Base-by-base conservation (phyloP, 2,888 invertebrate species). In the Agriopis aurantiaria region DNA sequence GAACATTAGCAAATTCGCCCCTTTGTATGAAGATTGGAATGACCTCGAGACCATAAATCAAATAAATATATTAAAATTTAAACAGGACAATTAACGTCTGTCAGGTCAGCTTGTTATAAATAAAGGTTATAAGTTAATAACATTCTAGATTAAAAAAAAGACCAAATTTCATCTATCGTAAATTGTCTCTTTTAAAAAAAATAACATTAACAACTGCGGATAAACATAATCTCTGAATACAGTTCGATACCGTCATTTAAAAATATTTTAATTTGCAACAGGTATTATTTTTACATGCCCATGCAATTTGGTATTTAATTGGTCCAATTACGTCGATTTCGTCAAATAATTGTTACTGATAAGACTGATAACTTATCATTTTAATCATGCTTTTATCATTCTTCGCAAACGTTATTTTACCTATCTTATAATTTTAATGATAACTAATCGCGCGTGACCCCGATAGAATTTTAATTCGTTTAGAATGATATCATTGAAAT, bases 401-500 rank as follows among this genome's bases (percentile, higher is more conserved):
- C 12, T 51, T 11, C 3, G 23, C 46, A 49, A 55, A 51, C 43
- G 51, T 43, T 23, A 59, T 11, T 12, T 23, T 57, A 48, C 10
- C 53, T 57, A 71, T 71, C 66, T 68, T 57, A 69, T 65, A 62
- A 53, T 49, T 62, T n/a, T 41, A 49, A 57, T 23, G 65, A 65
- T 65, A 10, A 49, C 10, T 51, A 46, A 63, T 69, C 46, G n/a
- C 40, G 12, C 9, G 14, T 64, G 64, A 67, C 67, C 65, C 61
- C 57, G 64, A 69, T 69, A 69, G 8, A 58, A 63, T 65, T 55
- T 65, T 62, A 68, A 63, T 73, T 14, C 60, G 8, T 64, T 63
- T 55, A 23, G 41, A 65, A 67, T 55, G 43, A 45, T 40, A 58
- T 53, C 14, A 40, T n/a, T 55, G 55, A 40, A n/a, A 8, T 55